Base-by-base conservation (phyloP, 1,140 invertebrate genomes). In the Micrasema minimum region DNA sequence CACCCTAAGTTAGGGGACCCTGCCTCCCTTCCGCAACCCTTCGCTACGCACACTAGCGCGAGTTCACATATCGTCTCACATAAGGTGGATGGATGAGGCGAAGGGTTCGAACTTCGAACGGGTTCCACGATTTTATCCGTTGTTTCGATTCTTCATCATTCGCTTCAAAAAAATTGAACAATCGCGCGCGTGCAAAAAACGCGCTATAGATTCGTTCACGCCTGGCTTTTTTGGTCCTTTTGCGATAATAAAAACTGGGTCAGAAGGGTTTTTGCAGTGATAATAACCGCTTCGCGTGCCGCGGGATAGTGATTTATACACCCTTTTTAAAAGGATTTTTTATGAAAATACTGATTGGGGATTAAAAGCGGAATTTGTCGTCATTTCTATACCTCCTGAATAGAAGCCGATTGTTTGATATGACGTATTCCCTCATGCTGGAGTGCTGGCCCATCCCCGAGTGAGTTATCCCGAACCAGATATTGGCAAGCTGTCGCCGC, bases 361-460 rank as follows among this genome's bases (percentile, higher is more conserved):
- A 68, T 71, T 74, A 71, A 74, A 73, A 57, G 69, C 38, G 65
- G 66, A 74, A 74, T 74, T 74, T 74, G 72, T 74, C 72, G 72
- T 74, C 72, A 55, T 46, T 71, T 37, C 41, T 37, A 65, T 50
- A 67, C 51, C 59, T 55, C 35, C 51, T 55, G 23, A 66, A 66
- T 71, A 53, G 62, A 26, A 14, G 11, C 37, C 61, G 18, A 71
- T 71, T 71, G 70, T 66, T 66, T 53, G 61, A n/a, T 41, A 51
- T 65, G 65, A 68, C 55, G 57, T 51, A 31, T 68, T 68, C 71
- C 26, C 66, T 55, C 50, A 7, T 14, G 23, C n/a, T 74, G 59
- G 68, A 74, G 72, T 74, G 37, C 65, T 46, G 18, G 11, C 31
- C 41, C 61, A 57, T 53, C 20, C 26, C 43, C 16, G 43, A 69